Percentiles rank a stretch among this genome's conserved stretches.
Evolutionary conservation across 2,888 invertebrate species (phyloP).

Genomic region (Drosophila peninsularis): DNA sequence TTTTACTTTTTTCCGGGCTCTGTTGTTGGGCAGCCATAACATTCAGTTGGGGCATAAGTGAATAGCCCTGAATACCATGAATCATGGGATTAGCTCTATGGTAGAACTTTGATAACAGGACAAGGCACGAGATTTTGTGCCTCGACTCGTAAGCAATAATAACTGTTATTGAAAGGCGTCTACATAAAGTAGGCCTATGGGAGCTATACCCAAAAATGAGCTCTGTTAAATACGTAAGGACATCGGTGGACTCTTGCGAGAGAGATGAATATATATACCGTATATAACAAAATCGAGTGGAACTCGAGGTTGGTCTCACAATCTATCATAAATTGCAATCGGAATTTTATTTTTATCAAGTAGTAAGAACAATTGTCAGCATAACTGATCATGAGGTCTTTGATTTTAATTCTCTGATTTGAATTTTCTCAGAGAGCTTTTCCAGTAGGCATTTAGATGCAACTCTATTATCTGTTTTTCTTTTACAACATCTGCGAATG

Average conservation of each 20-base stretch:
- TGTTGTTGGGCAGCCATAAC: constrained; percentile 20
- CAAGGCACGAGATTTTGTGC: not conserved
- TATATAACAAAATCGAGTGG: not conserved
- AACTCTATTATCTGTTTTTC: too few species aligned
- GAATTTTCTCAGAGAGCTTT: too few species aligned
- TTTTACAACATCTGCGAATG: too few species aligned
- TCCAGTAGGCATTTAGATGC: too few species aligned
- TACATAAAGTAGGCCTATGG: too few species aligned
- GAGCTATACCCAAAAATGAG: not conserved
- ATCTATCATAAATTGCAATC: too few species aligned
- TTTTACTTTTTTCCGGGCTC: not conserved
- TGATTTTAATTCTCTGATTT: too few species aligned
- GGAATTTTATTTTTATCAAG: too few species aligned
- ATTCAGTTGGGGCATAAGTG: constrained; percentile 38
- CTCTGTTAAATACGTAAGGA: not conserved
- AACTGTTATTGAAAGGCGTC: not conserved
- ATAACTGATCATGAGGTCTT: too few species aligned
- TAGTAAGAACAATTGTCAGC: too few species aligned
- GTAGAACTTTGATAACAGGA: not conserved
- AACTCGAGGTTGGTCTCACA: too few species aligned
- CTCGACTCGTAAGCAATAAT: not conserved
- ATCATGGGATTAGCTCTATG: constrained; percentile 23
- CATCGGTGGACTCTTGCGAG: not conserved
- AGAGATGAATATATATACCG: not conserved
- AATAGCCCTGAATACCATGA: constrained; percentile 20